Base-by-base conservation (phyloP, 2,888 invertebrate species). In the Sinohyriopsis cumingii region DNA sequence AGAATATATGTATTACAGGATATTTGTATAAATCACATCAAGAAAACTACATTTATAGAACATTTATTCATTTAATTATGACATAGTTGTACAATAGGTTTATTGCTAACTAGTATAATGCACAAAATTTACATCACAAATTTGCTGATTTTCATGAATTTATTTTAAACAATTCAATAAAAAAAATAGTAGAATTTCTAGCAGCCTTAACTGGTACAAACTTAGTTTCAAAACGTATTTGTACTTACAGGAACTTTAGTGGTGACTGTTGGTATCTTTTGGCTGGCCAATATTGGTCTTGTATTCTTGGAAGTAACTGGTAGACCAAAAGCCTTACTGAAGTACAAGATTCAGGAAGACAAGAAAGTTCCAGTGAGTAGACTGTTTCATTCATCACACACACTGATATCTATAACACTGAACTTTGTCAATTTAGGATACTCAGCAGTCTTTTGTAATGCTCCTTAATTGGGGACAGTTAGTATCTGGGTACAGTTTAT, bases 321-420 rank as follows among this genome's bases (percentile, higher is more conserved):
- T 83, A 93, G 93, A 76, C 95, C 95, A n/a, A 91, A 92, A 20
- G 93, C 92, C 79, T 87, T 95, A 72, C 91, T 94, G 62, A 92
- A 93, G 81, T 96, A 95, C 89, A 95, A 95, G 91, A 93, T 95
- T 75, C 96, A 96, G 87, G 94, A 94, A 6, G 94, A 94, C 28
- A 94, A 94, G 72, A 94, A 95, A 89, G 94, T 94, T 84, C 95
- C 95, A 0, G 94, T 95, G 20, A 93, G 94, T 83, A 91, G 19
- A 57, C 18, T 9, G 12, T 33, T 19, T 53, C 62, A 15, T 12
- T 45, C 45, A 15, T 45, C 45, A 45, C 45, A 45, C 70, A 59
- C 15, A 20, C 0, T 33, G 28, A 19, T n/a, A 7, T 63, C 33
- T 45, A n/a, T n/a, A 24, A 20, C 59, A 22, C 20, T 25, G n/a